Base-by-base conservation (phyloP, 1,140 invertebrate species). In the Calephelis virginiensis region DNA sequence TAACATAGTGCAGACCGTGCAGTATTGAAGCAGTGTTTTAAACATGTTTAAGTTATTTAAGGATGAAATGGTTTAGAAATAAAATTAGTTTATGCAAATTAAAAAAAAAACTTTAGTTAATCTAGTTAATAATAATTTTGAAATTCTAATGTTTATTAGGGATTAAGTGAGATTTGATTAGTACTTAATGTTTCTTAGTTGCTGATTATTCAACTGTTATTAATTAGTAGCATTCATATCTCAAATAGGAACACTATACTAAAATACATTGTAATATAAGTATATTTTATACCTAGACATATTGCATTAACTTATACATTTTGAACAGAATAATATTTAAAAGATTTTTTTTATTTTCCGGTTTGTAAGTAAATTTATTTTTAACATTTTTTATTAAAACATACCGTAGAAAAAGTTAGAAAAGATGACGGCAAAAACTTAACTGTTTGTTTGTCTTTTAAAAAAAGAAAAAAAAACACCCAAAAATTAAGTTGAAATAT, bases 11-110 rank as follows among this genome's bases (percentile, higher is more conserved):
- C 86, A 83, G 72, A 80, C 70, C 88, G 88, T 90, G 88, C 86
- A 85, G 76, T 79, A 76, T 81, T 81, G 76, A 90, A 88, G 88
- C 88, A 82, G 86, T 90, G 88, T 85, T 83, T 69, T 83, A 81
- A 62, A 77, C 67, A 67, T 59, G 47, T 43, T 70, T 38, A 61
- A 50, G 64, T 70, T 61, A 64, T 50, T 64, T 40, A 13, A 28
- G 28, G 47, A 59, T 46, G 47, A 37, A 48, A 64, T 56, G 28
- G 6, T 56, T 56, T 56, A 28, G 17, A 56, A 56, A 56, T 56
- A 14, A 56, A 28, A 56, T 56, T 11, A 28, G n/a, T 56, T 28
- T 56, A 28, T 56, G 50, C 50, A 56, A 56, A 56, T 56, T 8
- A 56, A 28, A 56, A 43, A 6, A 56, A 56, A 56, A 28, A 28